Evolutionary conservation across 2,113 vertebrate genomes (phyloP), one percentile per base, ranked within the genome.

Genomic region (Hippocampus guttulatus): DNA sequence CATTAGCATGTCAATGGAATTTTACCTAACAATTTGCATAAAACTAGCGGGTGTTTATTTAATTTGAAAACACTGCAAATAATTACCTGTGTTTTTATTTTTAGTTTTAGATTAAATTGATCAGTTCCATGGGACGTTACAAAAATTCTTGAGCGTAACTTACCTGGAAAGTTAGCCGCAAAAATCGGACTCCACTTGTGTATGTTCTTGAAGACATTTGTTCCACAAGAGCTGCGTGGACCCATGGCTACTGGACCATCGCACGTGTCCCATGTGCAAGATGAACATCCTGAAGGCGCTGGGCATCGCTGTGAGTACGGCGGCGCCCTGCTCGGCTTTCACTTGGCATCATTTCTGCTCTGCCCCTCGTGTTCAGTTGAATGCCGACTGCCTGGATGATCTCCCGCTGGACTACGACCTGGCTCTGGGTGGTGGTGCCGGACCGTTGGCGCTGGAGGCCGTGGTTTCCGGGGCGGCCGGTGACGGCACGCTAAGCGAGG

Each of bases 281-380:
- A 98, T 98, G 95, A 98, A 99, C 92, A 98, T 99, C 90, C 94
- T 99, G 45, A 99, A 99, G 89, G 96, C 97, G 45, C 91, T 99
- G 74, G 97, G 97, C 82, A 96, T 99, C 80, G 95, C 96, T 85
- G 97, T 99, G 94, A 96, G 95, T 85, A 49, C 47, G 20, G 3
- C 8, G 10, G 27, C 21, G 33, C 15, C 5, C 11, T 25, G 2
- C 38, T 30, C 11, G 23, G 16, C 25, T 52, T 12, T 30, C 7
- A 11, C 9, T 23, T 27, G 15, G 33, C 27, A 3, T 52, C 8
- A 38, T 38, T 4, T 12, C 18, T 5, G 20, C 30, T 69, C 10
- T 68, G 25, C 7, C 20, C 45, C 3, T 18, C 8, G 8, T 16
- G 25, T 14, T 10, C 80, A 91, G 90, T 76, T 91, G n/a, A 91